These are phyloP conservation scores for Pararge aegeria DNA, from an alignment of 1,140 invertebrate genomes.

Conservation along the genomic window DNA sequence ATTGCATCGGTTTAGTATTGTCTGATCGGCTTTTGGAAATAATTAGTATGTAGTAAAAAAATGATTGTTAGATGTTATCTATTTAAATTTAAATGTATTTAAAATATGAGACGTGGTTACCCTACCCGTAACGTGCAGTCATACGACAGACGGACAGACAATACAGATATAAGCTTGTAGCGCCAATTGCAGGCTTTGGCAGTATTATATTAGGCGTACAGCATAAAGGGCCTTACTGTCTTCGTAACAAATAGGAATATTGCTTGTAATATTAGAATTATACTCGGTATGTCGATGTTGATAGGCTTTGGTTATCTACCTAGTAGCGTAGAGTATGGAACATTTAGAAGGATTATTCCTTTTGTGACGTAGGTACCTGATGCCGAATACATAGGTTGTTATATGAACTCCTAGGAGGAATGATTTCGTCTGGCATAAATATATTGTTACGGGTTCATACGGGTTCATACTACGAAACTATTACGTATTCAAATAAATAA, in stretches of 20 bases:
- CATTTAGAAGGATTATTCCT: background rate
- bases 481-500: too few relatives aligned
- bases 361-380: background rate
- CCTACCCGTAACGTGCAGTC: background rate
- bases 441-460: too few relatives aligned
- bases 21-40: too few relatives aligned
- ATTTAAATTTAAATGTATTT: too few relatives aligned
- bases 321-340: background rate
- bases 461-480: too few relatives aligned
- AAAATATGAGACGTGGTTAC: constrained; percentile 1
- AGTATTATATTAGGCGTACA: background rate
- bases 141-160: constrained; percentile 26
- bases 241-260: background rate
- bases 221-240: background rate
- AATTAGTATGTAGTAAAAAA: too few relatives aligned
- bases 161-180: constrained; percentile 24
- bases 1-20: too few relatives aligned
- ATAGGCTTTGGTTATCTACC: background rate
- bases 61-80: too few relatives aligned
- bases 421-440: too few relatives aligned
- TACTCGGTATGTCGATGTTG: background rate
- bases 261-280: background rate
- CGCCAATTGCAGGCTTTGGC: constrained; percentile 25
- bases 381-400: background rate
- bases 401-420: too few relatives aligned